phyloP scores from a whole-genome alignment of 2,113 vertebrate genomes.

The Hippocampus mohnikei region DNA sequence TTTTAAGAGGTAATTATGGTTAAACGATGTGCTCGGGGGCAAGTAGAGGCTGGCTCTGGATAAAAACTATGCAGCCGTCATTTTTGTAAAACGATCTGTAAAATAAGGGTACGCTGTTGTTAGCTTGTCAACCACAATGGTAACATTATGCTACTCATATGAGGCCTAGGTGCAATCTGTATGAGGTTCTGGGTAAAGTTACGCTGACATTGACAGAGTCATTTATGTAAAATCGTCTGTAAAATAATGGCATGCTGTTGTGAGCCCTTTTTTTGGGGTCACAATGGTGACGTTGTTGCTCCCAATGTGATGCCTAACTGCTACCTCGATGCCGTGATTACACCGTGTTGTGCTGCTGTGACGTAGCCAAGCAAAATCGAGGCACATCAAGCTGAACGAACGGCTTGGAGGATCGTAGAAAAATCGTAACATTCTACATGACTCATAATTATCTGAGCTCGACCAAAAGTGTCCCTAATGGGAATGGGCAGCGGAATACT shows the following conservation, averaged over 20 bases:
- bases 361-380: background rate
- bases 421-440: too few species aligned
- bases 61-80: background rate
- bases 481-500: too few species aligned
- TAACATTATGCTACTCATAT: constrained; percentile 3
- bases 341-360: background rate
- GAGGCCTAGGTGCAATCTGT: background rate
- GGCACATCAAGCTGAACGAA: background rate
- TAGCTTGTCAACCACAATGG: constrained; percentile 1
- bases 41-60: background rate
- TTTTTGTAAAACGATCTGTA: constrained; percentile 2
- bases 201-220: background rate
- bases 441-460: too few species aligned
- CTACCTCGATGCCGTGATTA: background rate
- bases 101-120: background rate
- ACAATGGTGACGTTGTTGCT: background rate
- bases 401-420: background rate
- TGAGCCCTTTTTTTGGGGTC: background rate
- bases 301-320: background rate
- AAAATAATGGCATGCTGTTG: background rate
- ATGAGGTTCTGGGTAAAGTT: background rate
- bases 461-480: too few species aligned
- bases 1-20: constrained; percentile 4
- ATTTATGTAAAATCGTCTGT: background rate
- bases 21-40: constrained; percentile 4